These are phyloP conservation scores for Magallana nippona DNA, from an alignment of 2,888 invertebrate species.

Conservation along the genomic window DNA sequence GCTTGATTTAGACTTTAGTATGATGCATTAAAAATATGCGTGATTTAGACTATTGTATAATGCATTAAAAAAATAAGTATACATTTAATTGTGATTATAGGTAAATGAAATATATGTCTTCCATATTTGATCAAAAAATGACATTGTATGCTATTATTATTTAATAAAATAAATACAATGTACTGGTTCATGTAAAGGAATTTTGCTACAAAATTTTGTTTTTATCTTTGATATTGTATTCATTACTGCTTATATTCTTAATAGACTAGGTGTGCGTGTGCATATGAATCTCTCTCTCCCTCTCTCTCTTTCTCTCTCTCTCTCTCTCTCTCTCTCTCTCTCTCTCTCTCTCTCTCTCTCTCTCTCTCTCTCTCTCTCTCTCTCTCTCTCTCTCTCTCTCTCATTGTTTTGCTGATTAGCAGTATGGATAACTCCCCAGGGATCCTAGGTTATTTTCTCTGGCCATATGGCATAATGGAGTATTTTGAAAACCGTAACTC, in stretches of 20 bases:
- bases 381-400: conserved; percentile 33
- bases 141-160: neutral
- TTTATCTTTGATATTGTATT: too few relatives aligned
- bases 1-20: neutral
- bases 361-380: conserved; percentile 37
- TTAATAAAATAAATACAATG: neutral
- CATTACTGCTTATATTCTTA: too few relatives aligned
- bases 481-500: neutral
- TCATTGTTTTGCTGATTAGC: neutral
- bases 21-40: neutral
- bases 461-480: conserved; percentile 19
- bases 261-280: too few relatives aligned
- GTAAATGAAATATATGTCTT: too few relatives aligned
- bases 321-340: too few relatives aligned
- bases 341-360: neutral
- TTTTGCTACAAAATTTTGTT: neutral
- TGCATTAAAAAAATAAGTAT: neutral
- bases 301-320: too few relatives aligned
- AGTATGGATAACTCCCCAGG: neutral
- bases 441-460: neutral
- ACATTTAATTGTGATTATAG: neutral
- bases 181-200: neutral
- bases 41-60: neutral
- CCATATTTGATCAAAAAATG: too few relatives aligned
- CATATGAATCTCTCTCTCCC: too few relatives aligned